These are phyloP conservation scores for Discoglossus pictus DNA, from an alignment of 2,797 vertebrate genomes.

Conservation along the genomic window DNA sequence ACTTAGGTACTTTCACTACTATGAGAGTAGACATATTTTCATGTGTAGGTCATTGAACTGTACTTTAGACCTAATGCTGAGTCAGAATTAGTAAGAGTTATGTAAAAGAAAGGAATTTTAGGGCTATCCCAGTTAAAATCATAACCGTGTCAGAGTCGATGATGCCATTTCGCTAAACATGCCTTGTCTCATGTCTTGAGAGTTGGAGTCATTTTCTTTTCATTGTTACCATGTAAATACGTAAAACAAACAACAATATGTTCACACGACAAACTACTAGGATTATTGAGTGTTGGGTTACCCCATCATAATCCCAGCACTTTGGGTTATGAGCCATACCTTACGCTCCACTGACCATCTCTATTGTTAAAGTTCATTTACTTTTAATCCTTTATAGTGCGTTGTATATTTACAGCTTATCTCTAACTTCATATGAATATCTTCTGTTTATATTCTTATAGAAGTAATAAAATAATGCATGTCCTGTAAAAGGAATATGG, in stretches of 20 bases:
- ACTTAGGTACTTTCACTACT: too few species aligned
- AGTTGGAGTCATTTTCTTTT: background rate
- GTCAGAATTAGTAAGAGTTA: slow-evolving; percentile 12
- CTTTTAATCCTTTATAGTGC: background rate
- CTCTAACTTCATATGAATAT: too few species aligned
- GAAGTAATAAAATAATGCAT: too few species aligned
- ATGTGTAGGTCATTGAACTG: too few species aligned
- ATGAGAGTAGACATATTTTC: too few species aligned
- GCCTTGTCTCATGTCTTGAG: slow-evolving; percentile 23
- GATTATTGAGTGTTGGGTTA: slow-evolving; percentile 27
- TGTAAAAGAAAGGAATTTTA: background rate
- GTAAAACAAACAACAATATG: slow-evolving; percentile 37
- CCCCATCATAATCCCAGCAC: slow-evolving; percentile 16
- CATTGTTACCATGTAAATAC: slow-evolving; percentile 38
- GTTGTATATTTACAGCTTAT: too few species aligned
- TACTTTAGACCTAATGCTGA: slow-evolving; percentile 6
- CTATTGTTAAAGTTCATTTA: slow-evolving; percentile 13
- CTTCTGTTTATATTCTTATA: too few species aligned
- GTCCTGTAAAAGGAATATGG: too few species aligned
- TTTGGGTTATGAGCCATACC: slow-evolving; percentile 12
- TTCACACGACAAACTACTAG: slow-evolving; percentile 10
- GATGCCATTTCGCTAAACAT: slow-evolving; percentile 10
- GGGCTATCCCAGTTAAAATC: background rate
- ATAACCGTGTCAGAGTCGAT: background rate
- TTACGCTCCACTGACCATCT: slow-evolving; percentile 16